phyloP scores from a whole-genome alignment of 35 echinoderm and acorn worm genomes.

The Hemicentrotus pulcherrimus region DNA sequence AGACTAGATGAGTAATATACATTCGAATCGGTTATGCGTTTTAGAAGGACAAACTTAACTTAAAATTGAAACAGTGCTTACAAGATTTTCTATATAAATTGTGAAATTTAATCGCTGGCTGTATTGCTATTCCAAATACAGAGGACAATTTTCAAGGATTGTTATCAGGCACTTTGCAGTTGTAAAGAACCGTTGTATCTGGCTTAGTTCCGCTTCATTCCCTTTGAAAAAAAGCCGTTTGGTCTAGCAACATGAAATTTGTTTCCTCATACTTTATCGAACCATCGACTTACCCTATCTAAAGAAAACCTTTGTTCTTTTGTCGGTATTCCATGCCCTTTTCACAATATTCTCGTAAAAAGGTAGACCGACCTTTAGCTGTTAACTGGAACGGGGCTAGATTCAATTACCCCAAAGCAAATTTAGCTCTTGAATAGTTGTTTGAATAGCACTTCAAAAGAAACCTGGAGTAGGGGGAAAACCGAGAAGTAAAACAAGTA shows the following conservation, averaged over 20 bases:
- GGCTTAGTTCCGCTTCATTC: not conserved
- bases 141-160: not conserved
- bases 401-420: slow-evolving; percentile 1
- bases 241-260: not conserved
- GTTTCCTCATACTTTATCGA: not conserved
- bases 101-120: not conserved
- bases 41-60: not conserved
- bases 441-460: not conserved
- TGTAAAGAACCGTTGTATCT: not conserved
- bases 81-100: not conserved
- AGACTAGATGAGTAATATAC: not conserved
- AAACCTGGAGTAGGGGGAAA: not conserved
- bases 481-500: not conserved
- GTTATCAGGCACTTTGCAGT: not conserved
- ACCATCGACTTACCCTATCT: not conserved
- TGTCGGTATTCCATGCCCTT: not conserved
- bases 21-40: not conserved
- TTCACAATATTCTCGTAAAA: not conserved
- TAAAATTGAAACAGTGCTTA: too few relatives aligned
- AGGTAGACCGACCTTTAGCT: not conserved
- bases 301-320: slow-evolving; percentile 1
- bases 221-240: not conserved
- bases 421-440: not conserved
- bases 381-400: not conserved
- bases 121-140: not conserved